A percentile compares a stretch with the other conserved stretches of the same genome.
Conservation (phyloP, 2,797 vertebrate species). For the Sebastes paucispinis region DNA sequence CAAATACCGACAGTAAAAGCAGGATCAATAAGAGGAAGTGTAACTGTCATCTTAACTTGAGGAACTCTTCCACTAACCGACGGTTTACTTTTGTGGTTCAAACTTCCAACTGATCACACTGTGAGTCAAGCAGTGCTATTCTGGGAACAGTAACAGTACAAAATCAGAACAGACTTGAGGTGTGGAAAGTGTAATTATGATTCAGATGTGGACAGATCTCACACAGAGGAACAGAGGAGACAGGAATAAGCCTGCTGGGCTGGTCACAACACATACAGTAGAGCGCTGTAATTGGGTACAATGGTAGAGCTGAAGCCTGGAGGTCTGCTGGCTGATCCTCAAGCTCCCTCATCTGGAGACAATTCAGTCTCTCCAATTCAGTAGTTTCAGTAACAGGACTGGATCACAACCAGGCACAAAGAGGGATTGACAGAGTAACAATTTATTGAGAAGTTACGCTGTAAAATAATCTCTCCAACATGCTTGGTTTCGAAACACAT, state of each 20-base stretch:
- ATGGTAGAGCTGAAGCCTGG: constrained; percentile 5
- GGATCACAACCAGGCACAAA: neutral
- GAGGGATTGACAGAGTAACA: neutral
- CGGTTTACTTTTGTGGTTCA: too few relatives aligned
- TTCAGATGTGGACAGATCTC: constrained; percentile 7
- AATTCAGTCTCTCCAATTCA: constrained; percentile 16
- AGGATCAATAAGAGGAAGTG: neutral
- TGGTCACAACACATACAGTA: constrained; percentile 3
- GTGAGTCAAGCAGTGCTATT: too few relatives aligned
- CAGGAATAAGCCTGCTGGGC: constrained; percentile 17
- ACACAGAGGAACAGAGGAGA: constrained; percentile 8
- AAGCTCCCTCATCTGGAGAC: constrained; percentile 74
- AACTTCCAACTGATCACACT: neutral
- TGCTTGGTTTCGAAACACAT: neutral
- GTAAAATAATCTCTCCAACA: neutral
- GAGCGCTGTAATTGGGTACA: constrained; percentile 31
- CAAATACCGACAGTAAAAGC: neutral
- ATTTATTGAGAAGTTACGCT: neutral
- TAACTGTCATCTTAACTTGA: neutral
- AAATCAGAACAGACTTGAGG: neutral
- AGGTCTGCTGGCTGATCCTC: constrained; percentile 39
- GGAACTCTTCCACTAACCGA: neutral
- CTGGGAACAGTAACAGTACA: neutral
- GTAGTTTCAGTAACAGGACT: neutral
- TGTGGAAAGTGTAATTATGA: neutral